Base-by-base conservation (phyloP, 2,797 vertebrate species). In the Choloepus didactylus region DNA sequence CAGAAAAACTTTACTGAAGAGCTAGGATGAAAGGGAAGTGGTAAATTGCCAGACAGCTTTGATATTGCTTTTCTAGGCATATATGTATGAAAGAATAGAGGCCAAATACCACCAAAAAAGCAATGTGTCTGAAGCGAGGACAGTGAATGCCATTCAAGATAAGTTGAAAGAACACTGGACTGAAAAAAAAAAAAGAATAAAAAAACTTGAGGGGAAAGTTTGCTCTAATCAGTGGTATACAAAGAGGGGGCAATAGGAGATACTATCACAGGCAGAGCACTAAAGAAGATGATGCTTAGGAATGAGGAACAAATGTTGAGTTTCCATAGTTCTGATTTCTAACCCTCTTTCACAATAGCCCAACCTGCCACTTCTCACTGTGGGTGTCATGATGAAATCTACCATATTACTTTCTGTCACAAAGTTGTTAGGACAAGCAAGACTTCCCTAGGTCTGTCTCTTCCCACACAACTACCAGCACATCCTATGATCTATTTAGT, bases 401-500 rank as follows among this genome's bases (percentile, higher is more conserved):
- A 96, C 95, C 92, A 60, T 54, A 89, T 94, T 81, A 96, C 95
- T 96, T 96, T 94, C 94, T 96, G 90, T 95, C 95, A 97, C 89
- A 44, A 90, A 87, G 62, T 79, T 96, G 94, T 96, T 94, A 91
- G 88, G 44, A 92, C 95, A 93, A 92, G 92, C 54, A 92, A 84
- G 93, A 66, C 92, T 94, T 94, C 69, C 44, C 41, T 94, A 60
- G 80, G 62, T 72, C 92, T 95, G 83, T 77, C 90, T 93, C 92
- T 94, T 95, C 93, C 95, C 89, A 97, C 90, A 95, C 67, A 97
- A 82, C 2, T 80, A 67, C 64, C 80, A 93, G 81, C 70, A 92
- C 44, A 67, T 70, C 60, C 91, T 93, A 82, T 10, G 31, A 70
- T 94, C 93, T 91, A 62, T 86, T 31, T 44, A 96, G 92, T 87